Conservation (phyloP, 2,113 vertebrate genomes). For the Rattus rattus region DNA sequence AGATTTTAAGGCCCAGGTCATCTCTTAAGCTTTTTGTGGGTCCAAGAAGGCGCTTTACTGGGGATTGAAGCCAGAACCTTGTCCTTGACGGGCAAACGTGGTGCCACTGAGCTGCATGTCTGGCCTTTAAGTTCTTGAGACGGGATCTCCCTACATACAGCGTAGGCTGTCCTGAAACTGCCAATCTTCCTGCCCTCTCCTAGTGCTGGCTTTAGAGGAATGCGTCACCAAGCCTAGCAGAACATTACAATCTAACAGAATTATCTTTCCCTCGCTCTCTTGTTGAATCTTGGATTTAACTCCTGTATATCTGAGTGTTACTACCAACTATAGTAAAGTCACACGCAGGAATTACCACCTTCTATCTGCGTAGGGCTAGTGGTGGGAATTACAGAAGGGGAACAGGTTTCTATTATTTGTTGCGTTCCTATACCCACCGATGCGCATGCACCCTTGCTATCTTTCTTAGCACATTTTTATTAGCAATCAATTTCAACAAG, state of each 20-base stretch:
- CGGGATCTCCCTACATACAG: not conserved
- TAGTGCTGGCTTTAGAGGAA: not conserved
- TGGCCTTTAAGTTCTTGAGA: not conserved
- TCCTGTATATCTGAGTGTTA: not conserved
- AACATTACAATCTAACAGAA: not conserved
- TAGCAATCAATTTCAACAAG: not conserved
- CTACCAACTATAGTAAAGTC: not conserved
- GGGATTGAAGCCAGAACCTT: not conserved
- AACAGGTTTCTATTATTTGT: not conserved
- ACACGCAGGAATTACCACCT: not conserved
- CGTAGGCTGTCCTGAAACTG: not conserved
- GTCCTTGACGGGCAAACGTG: not conserved
- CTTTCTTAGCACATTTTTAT: not conserved
- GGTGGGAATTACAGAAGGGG: not conserved
- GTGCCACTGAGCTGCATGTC: not conserved
- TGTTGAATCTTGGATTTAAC: constrained; percentile 1
- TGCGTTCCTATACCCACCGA: not conserved
- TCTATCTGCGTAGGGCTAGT: not conserved
- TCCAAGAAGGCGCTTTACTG: not conserved
- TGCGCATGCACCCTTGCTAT: not conserved
- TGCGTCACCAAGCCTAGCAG: not conserved
- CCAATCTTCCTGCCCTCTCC: not conserved
- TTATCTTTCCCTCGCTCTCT: not conserved
- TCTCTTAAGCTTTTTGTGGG: not conserved
- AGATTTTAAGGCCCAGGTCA: not conserved